phyloP scores from a whole-genome alignment of 1,140 invertebrate genomes.

The Ostrea edulis region DNA sequence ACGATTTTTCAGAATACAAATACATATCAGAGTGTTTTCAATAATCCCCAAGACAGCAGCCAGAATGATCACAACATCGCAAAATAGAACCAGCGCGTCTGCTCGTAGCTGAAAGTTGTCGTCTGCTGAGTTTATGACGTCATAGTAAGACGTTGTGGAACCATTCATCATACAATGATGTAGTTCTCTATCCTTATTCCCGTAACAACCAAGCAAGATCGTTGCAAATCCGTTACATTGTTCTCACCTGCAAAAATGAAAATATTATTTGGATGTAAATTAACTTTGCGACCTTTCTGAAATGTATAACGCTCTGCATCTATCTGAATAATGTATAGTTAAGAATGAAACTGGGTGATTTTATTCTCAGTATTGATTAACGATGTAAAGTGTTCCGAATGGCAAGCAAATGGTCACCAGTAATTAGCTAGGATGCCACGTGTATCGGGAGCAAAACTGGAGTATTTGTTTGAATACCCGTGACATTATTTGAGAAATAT shows the following conservation, averaged over 20 bases:
- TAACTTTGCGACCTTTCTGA: neutral
- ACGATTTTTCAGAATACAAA: slow-evolving; percentile 41
- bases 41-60: slow-evolving; percentile 38
- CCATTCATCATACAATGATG: neutral
- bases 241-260: neutral
- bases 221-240: neutral
- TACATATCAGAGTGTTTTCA: slow-evolving; percentile 34
- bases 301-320: neutral
- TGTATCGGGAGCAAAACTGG: neutral
- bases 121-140: neutral
- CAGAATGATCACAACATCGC: slow-evolving; percentile 46
- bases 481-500: neutral
- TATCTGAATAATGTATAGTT: neutral
- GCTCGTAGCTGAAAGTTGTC: neutral
- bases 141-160: neutral
- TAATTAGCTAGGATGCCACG: neutral
- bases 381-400: neutral
- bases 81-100: neutral
- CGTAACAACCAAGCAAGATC: neutral
- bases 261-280: neutral
- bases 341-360: neutral
- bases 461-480: neutral
- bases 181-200: neutral
- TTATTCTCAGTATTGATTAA: neutral
- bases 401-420: neutral